Conservation (phyloP, 64 coral and sea anemone genomes). For the Pocillopora verrucosa region DNA sequence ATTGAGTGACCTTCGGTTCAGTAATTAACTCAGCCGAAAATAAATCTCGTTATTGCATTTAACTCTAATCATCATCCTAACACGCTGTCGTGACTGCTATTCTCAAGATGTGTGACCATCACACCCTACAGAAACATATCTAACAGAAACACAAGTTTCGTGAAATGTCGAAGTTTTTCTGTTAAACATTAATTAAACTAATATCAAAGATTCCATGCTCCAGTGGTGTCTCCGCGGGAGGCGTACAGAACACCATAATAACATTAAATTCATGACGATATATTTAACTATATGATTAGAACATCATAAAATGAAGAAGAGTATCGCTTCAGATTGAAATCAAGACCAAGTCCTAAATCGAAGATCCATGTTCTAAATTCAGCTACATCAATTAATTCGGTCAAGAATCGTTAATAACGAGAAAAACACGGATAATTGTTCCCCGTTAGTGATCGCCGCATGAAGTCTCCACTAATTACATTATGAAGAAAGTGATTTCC, state of each 20-base stretch:
- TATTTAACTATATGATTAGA: conserved; percentile 39
- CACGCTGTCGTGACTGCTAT: not conserved
- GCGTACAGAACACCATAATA: conserved; percentile 21
- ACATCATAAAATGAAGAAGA: conserved; percentile 26
- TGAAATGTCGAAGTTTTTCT: not conserved
- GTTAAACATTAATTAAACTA: conserved; percentile 42
- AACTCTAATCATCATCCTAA: not conserved
- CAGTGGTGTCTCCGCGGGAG: conserved; percentile 27
- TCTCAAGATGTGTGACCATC: not conserved
- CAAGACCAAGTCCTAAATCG: not conserved
- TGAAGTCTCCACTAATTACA: conserved; percentile 37
- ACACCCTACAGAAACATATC: not conserved
- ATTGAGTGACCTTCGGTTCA: conserved; percentile 8
- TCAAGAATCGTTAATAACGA: not conserved
- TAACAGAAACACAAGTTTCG: not conserved
- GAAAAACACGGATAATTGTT: conserved; percentile 6
- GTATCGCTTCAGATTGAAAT: not conserved
- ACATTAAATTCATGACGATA: conserved; percentile 28
- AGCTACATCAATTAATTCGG: not conserved
- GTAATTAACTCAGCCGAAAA: conserved; percentile 11
- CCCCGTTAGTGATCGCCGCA: conserved; percentile 3
- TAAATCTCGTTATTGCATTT: not conserved
- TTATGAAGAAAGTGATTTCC: conserved; percentile 28
- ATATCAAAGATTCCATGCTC: conserved; percentile 1
- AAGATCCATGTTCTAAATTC: not conserved